Evolutionary conservation across 2,113 vertebrate genomes (phyloP), one percentile per base, ranked within the genome.

Genomic region (Pardalotus punctatus): DNA sequence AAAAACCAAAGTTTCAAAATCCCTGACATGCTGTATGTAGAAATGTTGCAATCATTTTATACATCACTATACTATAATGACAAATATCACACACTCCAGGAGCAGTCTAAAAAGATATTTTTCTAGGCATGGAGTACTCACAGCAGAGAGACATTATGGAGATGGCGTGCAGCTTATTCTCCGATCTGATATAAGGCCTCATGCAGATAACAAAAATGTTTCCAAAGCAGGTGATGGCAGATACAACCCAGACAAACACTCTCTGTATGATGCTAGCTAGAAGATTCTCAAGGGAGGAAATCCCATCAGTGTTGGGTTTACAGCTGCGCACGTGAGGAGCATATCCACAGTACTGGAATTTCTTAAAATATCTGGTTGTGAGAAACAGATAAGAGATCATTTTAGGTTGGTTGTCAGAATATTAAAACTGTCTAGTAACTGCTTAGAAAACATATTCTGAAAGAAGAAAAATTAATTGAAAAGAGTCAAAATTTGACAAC

Each of bases 181-280:
- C 99, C 0, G 99, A 99, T 73, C 98, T 98, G 96, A 99, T 99
- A 74, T 99, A 99, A 67, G 99, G 99, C 47, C 99, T 98, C 98
- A 98, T 99, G 83, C 99, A 99, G 97, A 99, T 99, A 94, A 99
- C 99, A 78, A 99, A 99, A 97, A 99, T 97, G 97, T 99, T 99
- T 82, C 99, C 99, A 67, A 99, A 98, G 98, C 99, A 99, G 33
- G 99, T 99, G 81, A 99, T 97, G 86, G 98, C 98, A 50, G 99
- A 99, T 29, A 99, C 99, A n/a, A 99, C 99, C 99, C 99, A 99
- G 81, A 99, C 99, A 43, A 99, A 99, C 53, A 99, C 99, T 93
- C 99, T 98, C 96, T 99, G 98, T 78, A 99, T 98, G 71, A 99
- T 98, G 97, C 98, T 99, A 42, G 99, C 99, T 96, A 99, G 97